phyloP scores from a whole-genome alignment of 2,797 vertebrate species.

The Liparis tanakae region DNA sequence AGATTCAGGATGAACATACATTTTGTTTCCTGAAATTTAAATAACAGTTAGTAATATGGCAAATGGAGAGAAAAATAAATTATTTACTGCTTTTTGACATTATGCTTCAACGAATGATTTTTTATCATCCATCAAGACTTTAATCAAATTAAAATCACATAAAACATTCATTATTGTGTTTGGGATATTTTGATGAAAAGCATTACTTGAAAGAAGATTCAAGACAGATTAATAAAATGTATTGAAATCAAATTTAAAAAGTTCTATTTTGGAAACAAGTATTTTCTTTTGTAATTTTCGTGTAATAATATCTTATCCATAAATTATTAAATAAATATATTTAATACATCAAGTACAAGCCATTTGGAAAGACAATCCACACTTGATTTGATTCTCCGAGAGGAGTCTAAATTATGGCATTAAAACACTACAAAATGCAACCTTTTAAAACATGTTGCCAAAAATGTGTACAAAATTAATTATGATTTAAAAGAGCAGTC shows the following conservation, averaged over 20 bases:
- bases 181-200: not conserved
- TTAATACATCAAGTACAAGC: not conserved
- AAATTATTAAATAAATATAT: not conserved
- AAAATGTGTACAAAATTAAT: not conserved
- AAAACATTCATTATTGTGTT: not conserved
- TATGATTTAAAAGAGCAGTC: not conserved
- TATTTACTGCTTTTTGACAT: not conserved
- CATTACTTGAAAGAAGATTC: not conserved
- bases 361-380: not conserved
- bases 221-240: not conserved
- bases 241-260: not conserved
- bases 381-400: not conserved
- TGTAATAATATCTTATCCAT: not conserved
- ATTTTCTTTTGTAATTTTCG: rapidly evolving
- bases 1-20: slow-evolving; percentile 97
- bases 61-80: not conserved
- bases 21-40: slow-evolving; percentile 89
- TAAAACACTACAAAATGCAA: not conserved
- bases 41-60: not conserved
- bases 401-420: not conserved
- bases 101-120: not conserved
- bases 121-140: not conserved
- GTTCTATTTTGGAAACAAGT: not conserved
- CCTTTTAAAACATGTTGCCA: not conserved
- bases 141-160: not conserved